phyloP scores from a whole-genome alignment of 1,140 invertebrate genomes.

The Microplitis mediator region DNA sequence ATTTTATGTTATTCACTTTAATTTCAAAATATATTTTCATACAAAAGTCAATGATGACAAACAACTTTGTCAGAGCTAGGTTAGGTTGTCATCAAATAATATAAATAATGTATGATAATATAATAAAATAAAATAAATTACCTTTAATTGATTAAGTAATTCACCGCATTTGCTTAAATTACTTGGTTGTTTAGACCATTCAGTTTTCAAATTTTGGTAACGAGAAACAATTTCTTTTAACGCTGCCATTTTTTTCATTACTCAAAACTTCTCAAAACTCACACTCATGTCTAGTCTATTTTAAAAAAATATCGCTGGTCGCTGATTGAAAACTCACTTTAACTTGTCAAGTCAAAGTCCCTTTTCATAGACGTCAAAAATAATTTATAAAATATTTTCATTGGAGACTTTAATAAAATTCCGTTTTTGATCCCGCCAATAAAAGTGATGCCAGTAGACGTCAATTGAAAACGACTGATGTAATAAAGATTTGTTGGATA shows the following conservation, averaged over 20 bases:
- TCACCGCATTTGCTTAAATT: conserved; percentile 77
- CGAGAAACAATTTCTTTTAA: conserved; percentile 70
- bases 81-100: conserved; percentile 33
- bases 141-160: conserved; percentile 76
- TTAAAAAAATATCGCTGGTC: too few species aligned
- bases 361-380: too few species aligned
- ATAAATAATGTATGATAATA: conserved; percentile 4
- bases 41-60: conserved; percentile 48
- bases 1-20: background rate
- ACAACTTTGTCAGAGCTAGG: conserved; percentile 50
- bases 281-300: too few species aligned
- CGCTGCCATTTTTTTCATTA: conserved; percentile 63
- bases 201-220: conserved; percentile 75
- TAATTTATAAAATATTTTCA: background rate
- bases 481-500: background rate
- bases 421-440: background rate
- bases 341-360: too few species aligned
- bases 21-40: conserved; percentile 12
- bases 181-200: conserved; percentile 72
- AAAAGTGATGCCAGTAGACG: background rate
- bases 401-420: background rate
- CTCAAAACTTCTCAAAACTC: background rate
- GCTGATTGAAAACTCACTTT: too few species aligned
- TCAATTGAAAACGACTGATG: background rate
- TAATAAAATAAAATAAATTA: conserved; percentile 49